Base-by-base conservation (phyloP, 2,797 vertebrate species). In the Cryptoblepharus egeriae region DNA sequence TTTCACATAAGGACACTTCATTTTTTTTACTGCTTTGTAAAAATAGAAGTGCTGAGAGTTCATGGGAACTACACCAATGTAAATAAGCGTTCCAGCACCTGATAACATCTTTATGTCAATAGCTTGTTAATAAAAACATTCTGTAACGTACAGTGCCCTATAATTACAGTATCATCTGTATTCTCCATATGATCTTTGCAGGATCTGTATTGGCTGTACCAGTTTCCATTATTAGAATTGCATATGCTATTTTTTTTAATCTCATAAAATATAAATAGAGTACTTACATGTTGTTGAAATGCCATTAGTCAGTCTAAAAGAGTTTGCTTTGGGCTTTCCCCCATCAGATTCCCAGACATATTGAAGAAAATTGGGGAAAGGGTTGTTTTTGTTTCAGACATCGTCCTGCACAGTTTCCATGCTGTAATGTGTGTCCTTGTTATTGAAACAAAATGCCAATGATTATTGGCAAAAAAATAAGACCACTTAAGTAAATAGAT, bases 1-100 rank as follows among this genome's bases (percentile, higher is more conserved):
- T 15, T 52, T 52, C 49, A 52, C 63, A 49, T 78, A 68, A 42
- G 61, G 58, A 28, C 55, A 80, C 42, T 22, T 60, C 64, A 75
- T 69, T 75, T 45, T 75, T 79, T 42, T 26, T 9, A 61, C 75
- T 76, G 15, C 8, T 9, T 80, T 39, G 57, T 42, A 67, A 78
- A 85, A 80, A 63, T 75, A 80, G 64, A 80, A 52, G 42, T 70
- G 26, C 26, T 61, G 42, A 69, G 73, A 71, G 15, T 64, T 80
- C 35, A 70, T 30, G 15, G 15, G 45, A 85, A 57, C 45, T 12
- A 49, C 52, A 75, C 13, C 57, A 75, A 30, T 39, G 42, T 63
- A 69, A 75, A 69, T 42, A 24, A 79, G 65, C 32, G 65, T 70
- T 58, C n/a, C 49, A 57, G 57, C 78, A 26, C 16, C 35, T 52